Evolutionary conservation across 2,888 invertebrate genomes (phyloP), one percentile per base, ranked within the genome.

Genomic region (Leucophora obtusa): DNA sequence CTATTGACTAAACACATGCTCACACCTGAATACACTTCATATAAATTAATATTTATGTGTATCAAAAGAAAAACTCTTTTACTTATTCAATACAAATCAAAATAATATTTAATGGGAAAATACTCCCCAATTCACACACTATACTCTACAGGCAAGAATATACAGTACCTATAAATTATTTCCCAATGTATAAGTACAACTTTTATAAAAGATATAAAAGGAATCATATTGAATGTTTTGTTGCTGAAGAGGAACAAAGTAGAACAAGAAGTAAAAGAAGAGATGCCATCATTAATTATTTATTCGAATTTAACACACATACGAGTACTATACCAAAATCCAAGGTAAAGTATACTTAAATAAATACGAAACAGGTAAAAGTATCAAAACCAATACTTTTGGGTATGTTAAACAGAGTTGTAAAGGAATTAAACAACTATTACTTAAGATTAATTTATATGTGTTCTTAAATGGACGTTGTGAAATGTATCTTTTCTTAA

Each of bases 221-320:
- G n/a, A 14, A 47, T 7, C 14, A 47, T 47, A 47, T 14, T n/a
- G 0, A 21, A 28, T 28, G n/a, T n/a, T 11, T 47, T 7, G 43
- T 47, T 47, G 43, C 43, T 47, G 14, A 47, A 47, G n/a, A 47
- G 43, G 21, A 60, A 17, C 4, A 17, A 38, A 38, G 2, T 11
- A 14, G 10, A 18, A 21, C 28, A 1, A 60, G 18, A 11, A 43
- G 43, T 38, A 9, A 1, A 21, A 62, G n/a, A 24, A 72, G n/a
- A 54, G n/a, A 72, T 72, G 62, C 38, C 50, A 56, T 63, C 71
- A 56, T 72, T 72, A 72, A 72, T 72, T 63, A 72, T 72, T 72
- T 63, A 72, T 72, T 47, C 38, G 47, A 63, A 56, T 72, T 63
- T 62, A 72, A 63, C 43, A 54, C 62, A 60, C 54, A 28, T 28